Conservation (phyloP, 2,888 invertebrate species). For the Pandemis cinnamomeana region DNA sequence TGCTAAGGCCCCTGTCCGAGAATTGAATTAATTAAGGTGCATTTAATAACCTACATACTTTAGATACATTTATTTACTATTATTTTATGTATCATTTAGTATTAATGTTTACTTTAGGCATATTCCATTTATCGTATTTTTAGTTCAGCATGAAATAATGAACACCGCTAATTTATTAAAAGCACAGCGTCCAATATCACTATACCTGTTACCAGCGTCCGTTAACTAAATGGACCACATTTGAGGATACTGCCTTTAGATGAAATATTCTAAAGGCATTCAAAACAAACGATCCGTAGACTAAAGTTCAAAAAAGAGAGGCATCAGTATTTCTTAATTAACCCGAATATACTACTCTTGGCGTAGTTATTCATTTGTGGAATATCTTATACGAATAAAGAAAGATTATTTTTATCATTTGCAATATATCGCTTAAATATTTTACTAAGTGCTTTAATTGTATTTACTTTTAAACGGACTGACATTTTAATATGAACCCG, state of each 20-base stretch:
- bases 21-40: conserved; percentile 12
- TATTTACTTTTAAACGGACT: conserved; percentile 10
- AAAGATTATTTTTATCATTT: too few species aligned
- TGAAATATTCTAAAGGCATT: not conserved
- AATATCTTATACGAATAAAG: too few species aligned
- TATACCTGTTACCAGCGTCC: not conserved
- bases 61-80: not conserved
- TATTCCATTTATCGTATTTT: not conserved
- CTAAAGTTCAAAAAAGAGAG: not conserved
- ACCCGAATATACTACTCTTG: too few species aligned
- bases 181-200: not conserved
- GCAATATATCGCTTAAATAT: not conserved
- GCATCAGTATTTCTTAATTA: not conserved
- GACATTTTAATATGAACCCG: not conserved
- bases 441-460: not conserved
- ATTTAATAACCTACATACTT: conserved; percentile 3
- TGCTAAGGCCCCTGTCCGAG: not conserved
- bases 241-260: not conserved
- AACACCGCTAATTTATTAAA: not conserved
- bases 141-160: not conserved
- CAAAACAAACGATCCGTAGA: not conserved
- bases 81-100: not conserved
- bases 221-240: not conserved
- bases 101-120: not conserved
- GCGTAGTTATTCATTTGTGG: too few species aligned